Conservation (phyloP, 2,888 invertebrate species). For the Serripes groenlandicus region DNA sequence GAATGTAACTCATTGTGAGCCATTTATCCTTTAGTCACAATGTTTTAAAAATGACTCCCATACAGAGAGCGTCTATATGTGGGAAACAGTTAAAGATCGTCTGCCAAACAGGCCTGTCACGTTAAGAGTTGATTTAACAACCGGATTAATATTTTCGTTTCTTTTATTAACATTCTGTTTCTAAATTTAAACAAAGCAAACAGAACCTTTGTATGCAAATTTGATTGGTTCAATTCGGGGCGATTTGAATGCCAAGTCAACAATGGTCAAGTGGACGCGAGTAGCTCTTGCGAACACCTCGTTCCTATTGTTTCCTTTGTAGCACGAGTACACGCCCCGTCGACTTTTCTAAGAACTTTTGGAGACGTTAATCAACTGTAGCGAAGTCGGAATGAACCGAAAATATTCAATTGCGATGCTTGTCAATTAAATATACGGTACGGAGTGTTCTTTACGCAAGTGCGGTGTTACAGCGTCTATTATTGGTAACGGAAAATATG, state of each 20-base stretch:
- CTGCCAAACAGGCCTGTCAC: no score
- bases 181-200: neutral
- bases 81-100: no score
- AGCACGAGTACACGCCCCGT: neutral
- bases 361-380: neutral
- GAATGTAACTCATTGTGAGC: no score
- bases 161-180: no score
- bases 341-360: neutral
- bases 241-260: neutral
- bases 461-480: no score
- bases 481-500: no score
- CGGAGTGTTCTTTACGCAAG: no score
- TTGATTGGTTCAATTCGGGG: neutral
- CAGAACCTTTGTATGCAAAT: neutral
- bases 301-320: neutral
- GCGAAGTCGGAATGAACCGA: neutral
- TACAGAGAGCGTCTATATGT: no score
- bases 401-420: neutral
- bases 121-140: no score
- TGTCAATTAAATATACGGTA: neutral
- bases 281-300: neutral
- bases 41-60: no score
- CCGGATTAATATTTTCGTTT: no score
- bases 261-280: neutral
- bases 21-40: no score